Conservation (phyloP, 2,113 vertebrate species). For the Cichladusa arquata region DNA sequence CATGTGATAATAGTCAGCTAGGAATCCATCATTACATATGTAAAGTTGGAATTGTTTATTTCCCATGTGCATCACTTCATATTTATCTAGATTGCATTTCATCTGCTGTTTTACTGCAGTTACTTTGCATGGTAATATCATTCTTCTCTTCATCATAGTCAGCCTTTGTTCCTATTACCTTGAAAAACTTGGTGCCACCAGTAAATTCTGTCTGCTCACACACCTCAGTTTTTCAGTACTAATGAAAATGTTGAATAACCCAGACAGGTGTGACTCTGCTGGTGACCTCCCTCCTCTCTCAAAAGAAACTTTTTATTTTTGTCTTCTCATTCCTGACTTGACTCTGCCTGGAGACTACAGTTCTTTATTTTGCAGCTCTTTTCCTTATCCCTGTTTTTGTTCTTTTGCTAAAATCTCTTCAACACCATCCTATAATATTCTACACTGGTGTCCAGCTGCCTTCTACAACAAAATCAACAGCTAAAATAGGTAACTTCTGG, state of each 20-base stretch:
- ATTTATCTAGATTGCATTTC: neutral
- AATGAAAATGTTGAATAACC: neutral
- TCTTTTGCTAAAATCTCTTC: neutral
- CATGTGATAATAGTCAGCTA: neutral
- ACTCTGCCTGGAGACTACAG: neutral
- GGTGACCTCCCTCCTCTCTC: neutral
- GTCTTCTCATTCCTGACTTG: neutral
- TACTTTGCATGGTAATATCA: neutral
- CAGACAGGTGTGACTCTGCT: neutral
- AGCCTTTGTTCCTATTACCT: neutral
- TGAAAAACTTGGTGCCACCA: neutral
- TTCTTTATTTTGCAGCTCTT: neutral
- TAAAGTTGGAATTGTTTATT: slow-evolving; percentile 19
- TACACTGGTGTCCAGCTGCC: neutral
- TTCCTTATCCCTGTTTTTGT: neutral
- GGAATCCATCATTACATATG: slow-evolving; percentile 4
- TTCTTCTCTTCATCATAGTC: neutral
- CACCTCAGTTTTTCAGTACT: neutral
- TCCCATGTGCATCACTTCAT: neutral
- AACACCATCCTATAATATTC: neutral
- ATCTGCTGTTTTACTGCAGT: neutral
- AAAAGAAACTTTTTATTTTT: neutral
- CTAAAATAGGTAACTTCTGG: neutral
- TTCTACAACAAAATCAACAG: neutral
- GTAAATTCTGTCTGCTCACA: neutral